Evolutionary conservation across 1,140 invertebrate genomes (phyloP).

Genomic region (Atopsyche davidsoni): DNA sequence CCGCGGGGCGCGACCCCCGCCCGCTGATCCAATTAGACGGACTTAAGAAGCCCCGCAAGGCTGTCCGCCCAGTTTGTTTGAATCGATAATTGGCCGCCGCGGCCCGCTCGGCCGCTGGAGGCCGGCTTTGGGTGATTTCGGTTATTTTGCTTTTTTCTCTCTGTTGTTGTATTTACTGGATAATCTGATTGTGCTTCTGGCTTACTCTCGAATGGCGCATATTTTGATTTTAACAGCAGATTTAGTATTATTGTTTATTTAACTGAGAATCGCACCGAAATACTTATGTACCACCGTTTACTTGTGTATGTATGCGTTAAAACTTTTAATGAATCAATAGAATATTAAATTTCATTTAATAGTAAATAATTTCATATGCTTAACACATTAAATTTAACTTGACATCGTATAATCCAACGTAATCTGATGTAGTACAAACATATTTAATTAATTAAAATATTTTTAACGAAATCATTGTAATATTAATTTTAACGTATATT

Average conservation of each 20-base stretch:
- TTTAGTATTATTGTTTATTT: neutral
- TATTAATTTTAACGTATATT: too few species aligned
- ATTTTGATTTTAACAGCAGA: neutral
- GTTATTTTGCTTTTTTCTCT: conserved; percentile 17
- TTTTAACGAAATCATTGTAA: too few species aligned
- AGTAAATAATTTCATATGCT: too few species aligned
- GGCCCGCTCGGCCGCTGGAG: conserved; percentile 11
- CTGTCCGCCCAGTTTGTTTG: conserved; percentile 28
- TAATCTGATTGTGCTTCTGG: neutral
- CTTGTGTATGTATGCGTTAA: too few species aligned
- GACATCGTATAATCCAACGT: too few species aligned
- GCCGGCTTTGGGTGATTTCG: conserved; percentile 13
- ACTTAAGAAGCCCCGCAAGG: conserved; percentile 24
- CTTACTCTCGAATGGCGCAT: conserved; percentile 6
- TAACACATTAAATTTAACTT: too few species aligned
- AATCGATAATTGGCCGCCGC: conserved; percentile 28
- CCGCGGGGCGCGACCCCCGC: neutral
- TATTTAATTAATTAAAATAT: too few species aligned
- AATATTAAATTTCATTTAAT: too few species aligned
- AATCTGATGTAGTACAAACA: too few species aligned
- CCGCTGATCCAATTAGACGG: conserved; percentile 28
- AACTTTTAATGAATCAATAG: too few species aligned
- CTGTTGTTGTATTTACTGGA: conserved; percentile 11
- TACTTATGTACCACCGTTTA: too few species aligned
- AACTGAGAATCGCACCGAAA: too few species aligned